Evolutionary conservation across 2,797 vertebrate genomes (phyloP), one percentile per base, ranked within the genome.

Genomic region (Coilia nasus): DNA sequence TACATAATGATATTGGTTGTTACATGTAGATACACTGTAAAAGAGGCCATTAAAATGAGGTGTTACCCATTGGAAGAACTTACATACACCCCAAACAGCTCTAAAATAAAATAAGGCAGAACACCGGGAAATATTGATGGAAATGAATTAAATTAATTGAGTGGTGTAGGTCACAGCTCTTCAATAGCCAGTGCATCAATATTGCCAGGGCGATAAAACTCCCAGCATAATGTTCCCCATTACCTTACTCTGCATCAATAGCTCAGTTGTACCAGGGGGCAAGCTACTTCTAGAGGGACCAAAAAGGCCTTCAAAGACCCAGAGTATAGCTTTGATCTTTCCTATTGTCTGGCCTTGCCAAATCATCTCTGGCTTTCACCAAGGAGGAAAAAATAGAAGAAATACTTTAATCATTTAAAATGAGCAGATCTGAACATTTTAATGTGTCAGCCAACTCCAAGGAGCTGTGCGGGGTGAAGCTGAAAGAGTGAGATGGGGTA

Each of bases 251-350:
- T 75, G 1, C 7, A 35, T 41, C 31, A 21, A 41, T 75, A 78
- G 35, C 71, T 17, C 71, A 21, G 6, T 78, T 78, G 35, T 35
- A 78, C 35, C 71, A 10, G 71, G 35, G 71, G 71, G 71, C 71
- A 44, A 75, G 71, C 35, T 44, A 78, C 71, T 9, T n/a, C 71
- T 78, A 5, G 71, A 19, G 35, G 86, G 81, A 44, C 89, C 92
- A 91, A 91, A 93, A 86, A 87, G 86, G 88, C 87, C 91, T 93
- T 94, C 93, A 94, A 94, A 94, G 91, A 91, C 82, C 87, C 89
- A 88, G 85, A 59, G 2, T 6, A 41, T 84, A 84, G 86, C 87
- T 92, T 91, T 92, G 90, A 92, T 89, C 89, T 88, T 7, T 88
- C 41, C 57, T 81, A 88, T 89, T 90, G 90, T 92, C 87, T 67